Base-by-base conservation (phyloP, 35 echinoderm and acorn worm genomes). In the Stichopus chloronotus region DNA sequence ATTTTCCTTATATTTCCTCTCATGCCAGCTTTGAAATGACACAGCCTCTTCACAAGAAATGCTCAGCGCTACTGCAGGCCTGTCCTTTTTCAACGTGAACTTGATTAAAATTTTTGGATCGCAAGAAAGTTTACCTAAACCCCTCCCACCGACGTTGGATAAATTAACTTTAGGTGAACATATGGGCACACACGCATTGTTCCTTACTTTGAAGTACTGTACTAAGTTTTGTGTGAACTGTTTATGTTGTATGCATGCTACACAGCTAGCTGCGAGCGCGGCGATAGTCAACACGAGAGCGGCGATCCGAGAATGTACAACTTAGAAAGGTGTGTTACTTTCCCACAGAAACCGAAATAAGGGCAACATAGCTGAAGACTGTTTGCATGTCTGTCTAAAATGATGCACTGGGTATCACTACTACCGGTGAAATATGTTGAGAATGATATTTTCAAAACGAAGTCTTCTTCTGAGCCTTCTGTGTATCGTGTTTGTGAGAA, bases 401-500 rank as follows among this genome's bases (percentile, higher is more conserved):
- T 74, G 69, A 21, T 74, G 69, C 17, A 74, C 69, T 74, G 11
- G 69, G 19, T 74, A 16, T 74, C 69, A 20, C 22, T 74, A n/a
- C 13, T 74, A 74, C 69, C 19, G 69, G 69, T 74, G 69, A 74
- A 74, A 74, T 74, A 74, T 74, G 69, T 74, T 74, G 17, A 74
- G 69, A 74, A 74, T 74, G 69, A 74, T 7, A 14, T 74, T 74
- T 74, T 16, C 22, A 74, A 74, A 20, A 6, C 69, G 69, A 21
- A 74, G 19, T 74, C 19, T 74, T 20, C 13, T 74, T 74, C 7
- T 74, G 4, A 74, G 69, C 69, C 69, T 74, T 74, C 19, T 74
- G 17, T 74, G 69, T 16, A 14, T 74, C 7, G 14, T 74, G 7
- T 74, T 20, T 20, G 13, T 74, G 69, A 74, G 22, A 21, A 21